A percentile compares a stretch with the other conserved stretches of the same genome.
phyloP scores from a whole-genome alignment of 64 coral and sea anemone species.

The Hydrozoanthus tunicans region DNA sequence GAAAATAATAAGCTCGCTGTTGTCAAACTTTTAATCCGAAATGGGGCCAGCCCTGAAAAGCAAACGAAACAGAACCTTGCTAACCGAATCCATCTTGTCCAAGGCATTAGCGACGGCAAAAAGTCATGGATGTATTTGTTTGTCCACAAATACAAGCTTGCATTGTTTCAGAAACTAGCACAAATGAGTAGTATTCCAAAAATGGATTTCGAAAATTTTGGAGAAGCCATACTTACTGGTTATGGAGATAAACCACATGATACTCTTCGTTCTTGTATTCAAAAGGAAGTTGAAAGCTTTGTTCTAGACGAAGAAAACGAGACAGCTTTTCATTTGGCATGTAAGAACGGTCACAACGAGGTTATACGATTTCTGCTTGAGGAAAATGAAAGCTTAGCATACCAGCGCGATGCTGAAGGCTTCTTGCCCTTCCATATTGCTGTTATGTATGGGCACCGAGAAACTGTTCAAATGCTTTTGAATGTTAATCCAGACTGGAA shows the following conservation, averaged over 20 bases:
- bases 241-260: conserved; percentile 1
- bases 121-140: conserved; percentile 13
- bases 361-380: not conserved
- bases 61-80: not conserved
- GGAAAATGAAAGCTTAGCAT: not conserved
- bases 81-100: conserved; percentile 6
- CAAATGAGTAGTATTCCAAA: not conserved
- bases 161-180: not conserved
- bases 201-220: not conserved
- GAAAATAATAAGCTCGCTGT: not conserved
- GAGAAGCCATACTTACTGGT: not conserved
- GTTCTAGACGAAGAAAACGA: not conserved
- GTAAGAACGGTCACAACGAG: conserved; percentile 7
- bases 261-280: not conserved
- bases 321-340: conserved; percentile 13
- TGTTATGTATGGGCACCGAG: conserved; percentile 24
- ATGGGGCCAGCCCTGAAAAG: not conserved
- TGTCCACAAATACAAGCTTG: conserved; percentile 26
- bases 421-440: conserved; percentile 36
- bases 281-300: not conserved
- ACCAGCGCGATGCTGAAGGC: not conserved
- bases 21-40: not conserved
- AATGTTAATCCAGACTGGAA: not conserved
- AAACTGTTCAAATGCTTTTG: not conserved
- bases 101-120: not conserved